Percentiles rank a stretch among this genome's conserved stretches.
These are phyloP conservation scores for Strigops habroptila DNA, from an alignment of 2,113 vertebrate genomes.

Conservation along the genomic window DNA sequence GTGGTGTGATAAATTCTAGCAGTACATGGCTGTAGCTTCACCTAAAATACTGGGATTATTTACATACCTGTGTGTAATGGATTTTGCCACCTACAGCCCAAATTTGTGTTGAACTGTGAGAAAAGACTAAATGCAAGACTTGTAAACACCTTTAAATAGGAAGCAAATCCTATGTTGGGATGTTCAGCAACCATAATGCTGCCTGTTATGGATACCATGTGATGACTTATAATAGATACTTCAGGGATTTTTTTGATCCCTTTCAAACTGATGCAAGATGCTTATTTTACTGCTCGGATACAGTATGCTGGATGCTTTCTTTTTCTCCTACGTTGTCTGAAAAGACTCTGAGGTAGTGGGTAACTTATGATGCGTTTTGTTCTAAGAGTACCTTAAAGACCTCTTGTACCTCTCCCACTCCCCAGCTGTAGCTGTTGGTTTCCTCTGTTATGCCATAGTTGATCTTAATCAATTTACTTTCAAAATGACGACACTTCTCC, in stretches of 20 bases:
- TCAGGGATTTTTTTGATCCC: background rate
- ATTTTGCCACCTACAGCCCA: background rate
- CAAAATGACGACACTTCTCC: rapidly evolving
- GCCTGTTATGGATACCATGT: background rate
- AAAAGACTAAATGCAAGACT: background rate
- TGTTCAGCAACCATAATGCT: background rate
- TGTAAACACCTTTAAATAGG: background rate
- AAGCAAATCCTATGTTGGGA: background rate
- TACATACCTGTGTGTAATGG: background rate
- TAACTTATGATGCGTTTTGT: background rate
- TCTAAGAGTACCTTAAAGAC: background rate
- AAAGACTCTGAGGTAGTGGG: background rate
- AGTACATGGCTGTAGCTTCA: background rate
- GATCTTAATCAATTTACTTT: background rate
- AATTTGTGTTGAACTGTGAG: background rate
- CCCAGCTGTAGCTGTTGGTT: background rate
- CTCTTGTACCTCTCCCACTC: rapidly evolving
- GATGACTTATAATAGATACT: background rate
- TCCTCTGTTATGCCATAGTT: background rate
- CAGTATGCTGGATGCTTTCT: background rate
- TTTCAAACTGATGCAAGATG: background rate
- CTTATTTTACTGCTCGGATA: background rate
- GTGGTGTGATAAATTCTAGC: background rate
- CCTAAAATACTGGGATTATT: background rate
- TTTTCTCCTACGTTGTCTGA: background rate